Base-by-base conservation (phyloP, 2,888 invertebrate genomes). In the Hoplodrina ambigua region DNA sequence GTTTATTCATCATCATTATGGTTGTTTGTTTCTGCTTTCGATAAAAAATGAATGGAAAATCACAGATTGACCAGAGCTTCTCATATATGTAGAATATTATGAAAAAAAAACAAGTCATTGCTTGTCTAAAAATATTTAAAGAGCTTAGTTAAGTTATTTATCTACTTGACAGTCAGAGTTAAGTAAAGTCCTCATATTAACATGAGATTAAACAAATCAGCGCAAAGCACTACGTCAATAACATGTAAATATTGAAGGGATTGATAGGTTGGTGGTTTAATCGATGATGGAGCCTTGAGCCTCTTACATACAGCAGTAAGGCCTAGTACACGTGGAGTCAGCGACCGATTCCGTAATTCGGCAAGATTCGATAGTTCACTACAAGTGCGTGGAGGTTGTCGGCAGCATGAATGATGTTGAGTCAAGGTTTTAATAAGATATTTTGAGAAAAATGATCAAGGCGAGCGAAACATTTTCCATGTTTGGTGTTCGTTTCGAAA, bases 331-430 rank as follows among this genome's bases (percentile, higher is more conserved):
- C 59, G 69, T 82, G 65, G 65, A 77, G 77, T 68, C 70, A 65
- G 60, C 69, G 65, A 75, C 69, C 62, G 76, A 84, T 85, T 85
- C 78, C 76, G 80, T 81, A 85, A 82, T 81, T 76, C 77, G 64
- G 69, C 72, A 70, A 84, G 75, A 75, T 75, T 74, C 66, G 60
- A 80, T 73, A 72, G 75, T 69, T 78, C 78, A 74, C 60, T 78
- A 76, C 67, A 75, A 58, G 60, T 62, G 19, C n/a, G 62, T 61
- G 61, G 80, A 75, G 71, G 77, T 77, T 82, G 74, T 69, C 69
- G 71, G 69, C 73, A 72, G 72, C 68, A 72, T 78, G 75, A 79
- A 82, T 80, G 75, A 82, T 75, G 78, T 76, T 69, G 69, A 76
- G 59, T 74, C 82, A 85, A 79, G 80, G 82, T 75, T 75, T 68